Evolutionary conservation across 2,797 vertebrate genomes (phyloP).

Genomic region (Manis javanica): DNA sequence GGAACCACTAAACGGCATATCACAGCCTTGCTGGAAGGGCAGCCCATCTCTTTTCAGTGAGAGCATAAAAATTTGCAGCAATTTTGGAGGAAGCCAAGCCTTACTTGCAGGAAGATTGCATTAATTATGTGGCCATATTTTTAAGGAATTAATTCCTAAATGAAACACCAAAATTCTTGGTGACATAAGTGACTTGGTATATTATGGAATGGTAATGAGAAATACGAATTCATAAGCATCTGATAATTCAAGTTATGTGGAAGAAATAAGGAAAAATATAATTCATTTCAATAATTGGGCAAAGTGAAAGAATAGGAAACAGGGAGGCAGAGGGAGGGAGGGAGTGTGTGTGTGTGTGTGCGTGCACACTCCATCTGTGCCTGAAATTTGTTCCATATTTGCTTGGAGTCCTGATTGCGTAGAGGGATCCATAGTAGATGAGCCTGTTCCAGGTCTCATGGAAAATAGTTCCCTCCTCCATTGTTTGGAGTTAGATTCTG

Average conservation of each 20-base stretch:
- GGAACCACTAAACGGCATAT: neutral
- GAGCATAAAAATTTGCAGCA: neutral
- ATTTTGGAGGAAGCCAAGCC: neutral
- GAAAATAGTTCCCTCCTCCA: neutral
- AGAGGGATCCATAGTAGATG: neutral
- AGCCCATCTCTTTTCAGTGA: neutral
- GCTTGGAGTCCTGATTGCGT: neutral
- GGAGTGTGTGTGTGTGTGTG: neutral
- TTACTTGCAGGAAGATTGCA: neutral
- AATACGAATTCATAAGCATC: neutral
- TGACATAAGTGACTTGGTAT: neutral
- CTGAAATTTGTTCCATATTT: neutral
- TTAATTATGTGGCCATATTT: neutral
- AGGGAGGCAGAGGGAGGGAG: neutral
- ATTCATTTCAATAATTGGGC: conserved; percentile 22
- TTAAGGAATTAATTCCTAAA: conserved; percentile 4
- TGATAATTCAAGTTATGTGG: neutral
- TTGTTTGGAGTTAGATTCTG: neutral
- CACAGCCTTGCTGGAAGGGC: neutral
- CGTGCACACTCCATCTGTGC: neutral
- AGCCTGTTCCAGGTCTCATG: neutral
- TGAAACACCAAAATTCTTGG: neutral
- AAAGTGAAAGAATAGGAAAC: neutral
- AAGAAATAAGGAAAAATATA: neutral
- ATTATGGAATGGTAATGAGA: neutral